Base-by-base conservation (phyloP, 2,113 vertebrate genomes). In the Phoenicopterus ruber region DNA sequence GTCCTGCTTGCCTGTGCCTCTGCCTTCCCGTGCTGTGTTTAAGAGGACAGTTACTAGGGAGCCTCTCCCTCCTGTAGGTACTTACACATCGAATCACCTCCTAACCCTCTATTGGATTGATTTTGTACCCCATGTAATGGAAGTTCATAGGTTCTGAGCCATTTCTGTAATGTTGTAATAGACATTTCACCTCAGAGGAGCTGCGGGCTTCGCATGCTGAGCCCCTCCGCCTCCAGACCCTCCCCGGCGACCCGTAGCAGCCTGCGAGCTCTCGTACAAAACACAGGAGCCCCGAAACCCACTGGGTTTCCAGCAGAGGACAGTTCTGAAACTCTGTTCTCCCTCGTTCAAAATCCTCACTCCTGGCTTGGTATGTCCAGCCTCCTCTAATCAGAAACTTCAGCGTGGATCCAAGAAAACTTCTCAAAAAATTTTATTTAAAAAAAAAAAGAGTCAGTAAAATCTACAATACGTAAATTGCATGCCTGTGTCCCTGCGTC, bases 261-360 rank as follows among this genome's bases (percentile, higher is more conserved):
- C 25, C 67, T 8, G 15, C 0, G 1, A 58, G 31, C 52, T 47
- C 49, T 26, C 0, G 0, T 14, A 17, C 10, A 7, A 0, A 5
- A 2, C 8, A 3, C 4, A 1, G 17, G 12, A 22, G 4, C 54
- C 63, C 67, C 3, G 0, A 44, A 36, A 8, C 76, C 58, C 3
- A 4, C 0, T 0, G 0, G 3, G 0, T 12, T n/a, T 61, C n/a
- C 36, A 59, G 44, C 63, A 28, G 31, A 55, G 19, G 20, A 57
- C 11, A 24, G 6, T 50, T 42, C 22, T 20, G 34, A 26, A 38
- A 13, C 2, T 3, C 58, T 31, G 2, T n/a, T 47, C 32, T 29
- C 24, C 26, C 16, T 52, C 8, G 0, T 36, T 71, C 42, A n/a
- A 28, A 32, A 44, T 50, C 63, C 18, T 13, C 29, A 13, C 13